Evolutionary conservation across 2,888 invertebrate genomes (phyloP), one percentile per base, ranked within the genome.

Genomic region (Oscheius sp.): DNA sequence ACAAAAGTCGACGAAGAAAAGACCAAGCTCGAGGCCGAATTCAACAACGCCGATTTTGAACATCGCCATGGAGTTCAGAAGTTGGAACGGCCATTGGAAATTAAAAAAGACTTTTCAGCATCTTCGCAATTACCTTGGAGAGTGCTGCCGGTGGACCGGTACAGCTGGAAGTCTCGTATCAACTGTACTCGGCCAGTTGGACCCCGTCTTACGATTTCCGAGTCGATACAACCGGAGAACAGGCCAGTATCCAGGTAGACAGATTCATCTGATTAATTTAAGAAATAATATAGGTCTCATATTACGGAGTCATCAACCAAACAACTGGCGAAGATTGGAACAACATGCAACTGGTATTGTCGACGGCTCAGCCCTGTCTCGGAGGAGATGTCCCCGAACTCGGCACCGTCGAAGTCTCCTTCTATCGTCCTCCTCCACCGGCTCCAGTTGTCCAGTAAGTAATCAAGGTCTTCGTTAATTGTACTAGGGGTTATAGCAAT

Each of bases 251-350:
- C n/a, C 69, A 70, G 27, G 69, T 18, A 41, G 52, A 12, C 1
- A 16, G 25, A 53, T 18, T 16, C 46, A 41, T 18, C 6, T 63
- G 7, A 16, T 16, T 29, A 2, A 16, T 27, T 27, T 2, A 29
- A 18, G 18, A 63, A n/a, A 61, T 2, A 41, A 70, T 74, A 18
- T 72, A 84, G 83, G 79, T 89, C 23, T 78, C 84, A 63, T 89
- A 89, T 80, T 88, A 85, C 78, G 89, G 88, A 3, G 73, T 88
- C 72, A 87, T 90, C 63, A 72, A 79, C 27, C 90, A 90, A 79
- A 76, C 79, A 6, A 89, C 89, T 6, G 89, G 88, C 0, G 90
- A 90, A 75, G 89, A 90, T 75, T 90, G 90, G 84, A 63, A 0
- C 84, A 66, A 52, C 18, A 74, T 72, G 9, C 72, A 76, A n/a